Conservation (phyloP, 2,113 vertebrate species). For the Aspidoscelis tigris region DNA sequence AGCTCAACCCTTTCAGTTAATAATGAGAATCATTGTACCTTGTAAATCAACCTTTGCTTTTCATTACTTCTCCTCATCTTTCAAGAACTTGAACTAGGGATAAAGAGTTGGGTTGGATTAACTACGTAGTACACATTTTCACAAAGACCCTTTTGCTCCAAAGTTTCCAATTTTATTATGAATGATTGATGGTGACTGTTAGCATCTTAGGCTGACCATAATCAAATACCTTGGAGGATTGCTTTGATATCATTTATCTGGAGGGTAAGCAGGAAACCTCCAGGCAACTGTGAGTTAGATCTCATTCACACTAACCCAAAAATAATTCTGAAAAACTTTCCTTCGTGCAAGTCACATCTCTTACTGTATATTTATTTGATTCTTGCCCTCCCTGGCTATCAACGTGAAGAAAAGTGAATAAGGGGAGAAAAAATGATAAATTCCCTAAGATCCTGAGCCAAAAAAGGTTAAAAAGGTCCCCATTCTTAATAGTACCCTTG, state of each 20-base stretch:
- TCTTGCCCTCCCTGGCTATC: no score
- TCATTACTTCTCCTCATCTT: not conserved
- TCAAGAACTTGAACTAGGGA: conserved; percentile 8
- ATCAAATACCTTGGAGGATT: conserved; percentile 18
- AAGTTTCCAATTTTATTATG: conserved; percentile 19
- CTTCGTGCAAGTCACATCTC: no score
- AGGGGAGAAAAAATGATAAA: no score
- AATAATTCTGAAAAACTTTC: no score
- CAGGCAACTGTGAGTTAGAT: no score
- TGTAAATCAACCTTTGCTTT: not conserved
- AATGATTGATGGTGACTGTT: conserved; percentile 7
- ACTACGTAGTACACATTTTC: not conserved
- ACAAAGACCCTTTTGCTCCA: conserved; percentile 1
- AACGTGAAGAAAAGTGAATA: no score
- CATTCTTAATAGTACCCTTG: no score
- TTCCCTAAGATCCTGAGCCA: no score
- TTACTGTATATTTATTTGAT: no score
- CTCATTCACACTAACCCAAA: no score
- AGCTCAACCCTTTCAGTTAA: not conserved
- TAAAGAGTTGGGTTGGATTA: not conserved
- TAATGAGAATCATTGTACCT: conserved; percentile 6
- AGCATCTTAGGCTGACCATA: not conserved
- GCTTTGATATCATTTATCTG: not conserved
- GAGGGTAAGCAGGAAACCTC: no score
- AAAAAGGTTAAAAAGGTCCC: no score